These are phyloP conservation scores for Sinocyclocheilus grahami DNA, from an alignment of 2,113 vertebrate species.

Conservation along the genomic window DNA sequence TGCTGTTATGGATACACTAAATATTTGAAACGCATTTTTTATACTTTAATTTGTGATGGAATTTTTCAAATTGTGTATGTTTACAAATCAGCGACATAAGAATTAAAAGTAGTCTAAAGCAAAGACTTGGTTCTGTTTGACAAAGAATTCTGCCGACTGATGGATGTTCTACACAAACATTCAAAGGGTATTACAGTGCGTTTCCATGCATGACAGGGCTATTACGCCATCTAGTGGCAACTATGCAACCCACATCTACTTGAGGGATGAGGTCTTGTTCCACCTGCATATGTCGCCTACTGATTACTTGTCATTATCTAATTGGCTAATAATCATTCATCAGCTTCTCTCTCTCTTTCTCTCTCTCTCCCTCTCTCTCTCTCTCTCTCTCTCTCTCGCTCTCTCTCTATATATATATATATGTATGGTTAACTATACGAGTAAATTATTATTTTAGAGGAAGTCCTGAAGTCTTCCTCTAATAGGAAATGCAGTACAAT, in stretches of 20 bases:
- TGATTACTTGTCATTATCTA: not conserved
- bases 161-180: constrained; percentile 50
- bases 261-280: not conserved
- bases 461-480: not conserved
- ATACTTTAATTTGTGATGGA: not conserved
- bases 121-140: not conserved
- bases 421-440: not conserved
- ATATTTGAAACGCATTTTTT: not conserved
- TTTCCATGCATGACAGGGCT: constrained; percentile 59
- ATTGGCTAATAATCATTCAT: not conserved
- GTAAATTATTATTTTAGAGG: not conserved
- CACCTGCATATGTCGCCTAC: no score
- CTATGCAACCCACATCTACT: constrained; percentile 66
- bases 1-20: not conserved
- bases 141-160: constrained; percentile 6
- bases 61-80: not conserved
- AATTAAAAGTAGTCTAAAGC: not conserved
- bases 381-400: no score
- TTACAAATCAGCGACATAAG: not conserved
- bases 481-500: constrained; percentile 18
- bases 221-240: constrained; percentile 83
- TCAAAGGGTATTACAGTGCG: not conserved
- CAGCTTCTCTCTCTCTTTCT: no score
- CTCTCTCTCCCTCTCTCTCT: no score
- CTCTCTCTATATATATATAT: no score